Base-by-base conservation (phyloP, 2,113 vertebrate species). In the Syngnathus scovelli region DNA sequence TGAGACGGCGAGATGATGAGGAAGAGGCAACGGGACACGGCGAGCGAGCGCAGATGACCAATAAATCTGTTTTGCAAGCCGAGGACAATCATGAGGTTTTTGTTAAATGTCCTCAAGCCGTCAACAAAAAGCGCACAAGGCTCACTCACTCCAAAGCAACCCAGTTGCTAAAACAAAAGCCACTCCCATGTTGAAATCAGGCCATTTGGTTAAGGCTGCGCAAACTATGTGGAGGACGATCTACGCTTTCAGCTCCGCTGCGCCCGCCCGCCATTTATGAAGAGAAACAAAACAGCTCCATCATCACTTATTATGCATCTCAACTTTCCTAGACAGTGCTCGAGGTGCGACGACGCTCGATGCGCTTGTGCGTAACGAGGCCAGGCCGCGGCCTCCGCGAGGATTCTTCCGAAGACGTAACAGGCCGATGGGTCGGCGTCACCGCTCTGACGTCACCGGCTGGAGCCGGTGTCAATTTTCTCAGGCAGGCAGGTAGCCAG, bases 1-100 rank as follows among this genome's bases (percentile, higher is more conserved):
- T 87, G 79, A 61, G 77, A 89, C 58, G 70, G 48, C 63, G 18
- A 39, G 66, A 51, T 74, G 72, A 81, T 41, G 59, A 13, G 43
- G 38, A 10, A n/a, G 49, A 0, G 13, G 19, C 49, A 0, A 41
- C 39, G 37, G 55, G 39, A 55, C 41, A 36, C 27, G 52, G 62
- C n/a, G 54, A 51, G 19, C 41, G 43, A 15, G 49, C 5, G 0
- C 61, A 60, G 38, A 43, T 52, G 7, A 19, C 16, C 36, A 13
- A 61, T 61, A 61, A 61, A 41, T 61, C 38, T 5, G 6, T 41
- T 41, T 39, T 1, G 38, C 19, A 43, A 41, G 59, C 9, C 19
- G 21, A 41, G 37, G 7, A 61, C 37, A 13, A 38, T 13, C 21
- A 41, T 21, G 37, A 61, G 37, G 18, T n/a, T 11, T 27, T 27